Base-by-base conservation (phyloP, 2,888 invertebrate species). In the Dexiosoma caninum region DNA sequence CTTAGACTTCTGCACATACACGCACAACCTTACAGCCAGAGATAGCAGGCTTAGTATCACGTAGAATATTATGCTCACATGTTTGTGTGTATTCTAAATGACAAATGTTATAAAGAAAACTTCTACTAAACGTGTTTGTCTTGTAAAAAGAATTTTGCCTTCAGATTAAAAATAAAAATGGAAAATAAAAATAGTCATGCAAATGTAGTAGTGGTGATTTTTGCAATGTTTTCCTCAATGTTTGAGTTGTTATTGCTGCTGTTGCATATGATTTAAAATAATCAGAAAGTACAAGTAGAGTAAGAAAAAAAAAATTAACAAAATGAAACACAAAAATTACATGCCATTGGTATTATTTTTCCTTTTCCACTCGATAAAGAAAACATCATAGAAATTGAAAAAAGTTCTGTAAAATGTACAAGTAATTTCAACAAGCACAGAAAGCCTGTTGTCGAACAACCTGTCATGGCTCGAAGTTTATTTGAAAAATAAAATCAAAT, bases 201-300 rank as follows among this genome's bases (percentile, higher is more conserved):
- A 69, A 69, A 59, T 53, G 49, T 30, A 37, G 49, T 30, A 37
- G 46, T 6, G 37, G 46, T 37, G 21, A 55, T 51, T 42, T 59
- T n/a, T 37, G 27, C 8, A 27, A 59, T 44, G 21, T 64, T 46
- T 19, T 46, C 21, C 21, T 23, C 5, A 6, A 30, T 71, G 19
- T 72, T 44, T 32, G 21, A 42, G 35, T 44, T 53, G 14, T 57
- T 64, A 55, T 30, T 74, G 46, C 55, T 74, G 64, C 53, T 55
- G 55, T 37, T 66, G 71, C 76, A 59, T 44, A 64, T 72, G 80
- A 76, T 80, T 80, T 72, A 69, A 76, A 76, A 72, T 76, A 76
- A 80, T 80, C 71, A 80, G 19, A 64, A 66, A 74, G 19, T 49
- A 46, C 72, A 74, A 64, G 30, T 16, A 27, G 27, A 27, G 6